phyloP scores from a whole-genome alignment of 2,888 invertebrate genomes.

The Drosophila antonietae region DNA sequence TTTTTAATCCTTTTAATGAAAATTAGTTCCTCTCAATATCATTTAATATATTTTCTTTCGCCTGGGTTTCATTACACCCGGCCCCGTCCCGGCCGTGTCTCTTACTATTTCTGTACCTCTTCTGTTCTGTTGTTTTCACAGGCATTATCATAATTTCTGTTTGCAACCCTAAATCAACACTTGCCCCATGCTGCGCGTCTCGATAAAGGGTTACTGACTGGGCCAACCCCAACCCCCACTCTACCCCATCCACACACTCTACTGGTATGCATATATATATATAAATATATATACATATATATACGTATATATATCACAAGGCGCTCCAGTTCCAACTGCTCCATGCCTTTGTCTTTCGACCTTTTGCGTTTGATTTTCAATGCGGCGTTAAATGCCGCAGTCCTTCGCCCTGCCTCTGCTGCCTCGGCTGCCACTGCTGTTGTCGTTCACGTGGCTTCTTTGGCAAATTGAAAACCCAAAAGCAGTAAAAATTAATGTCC shows the following conservation, averaged over 20 bases:
- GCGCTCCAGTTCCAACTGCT: constrained; percentile 29
- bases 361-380: constrained; percentile 74
- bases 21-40: constrained; percentile 83
- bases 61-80: constrained; percentile 55
- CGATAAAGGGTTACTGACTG: constrained; percentile 70
- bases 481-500: constrained; percentile 74
- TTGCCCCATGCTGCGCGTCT: constrained; percentile 58
- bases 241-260: neutral
- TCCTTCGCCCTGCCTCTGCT: constrained; percentile 12
- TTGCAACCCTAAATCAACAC: constrained; percentile 83
- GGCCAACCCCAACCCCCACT: neutral
- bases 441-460: constrained; percentile 62
- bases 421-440: neutral
- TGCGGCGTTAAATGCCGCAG: constrained; percentile 69
- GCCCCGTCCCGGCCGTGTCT: neutral
- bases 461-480: constrained; percentile 73
- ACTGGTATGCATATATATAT: neutral
- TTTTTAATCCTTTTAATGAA: constrained; percentile 84
- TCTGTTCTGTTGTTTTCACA: constrained; percentile 72
- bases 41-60: constrained; percentile 82
- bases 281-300: constrained; percentile 21
- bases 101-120: constrained; percentile 21
- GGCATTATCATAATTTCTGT: constrained; percentile 83
- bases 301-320: constrained; percentile 57
- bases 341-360: constrained; percentile 59